phyloP scores from a whole-genome alignment of 2,113 vertebrate species.

The Xenopus borealis region DNA sequence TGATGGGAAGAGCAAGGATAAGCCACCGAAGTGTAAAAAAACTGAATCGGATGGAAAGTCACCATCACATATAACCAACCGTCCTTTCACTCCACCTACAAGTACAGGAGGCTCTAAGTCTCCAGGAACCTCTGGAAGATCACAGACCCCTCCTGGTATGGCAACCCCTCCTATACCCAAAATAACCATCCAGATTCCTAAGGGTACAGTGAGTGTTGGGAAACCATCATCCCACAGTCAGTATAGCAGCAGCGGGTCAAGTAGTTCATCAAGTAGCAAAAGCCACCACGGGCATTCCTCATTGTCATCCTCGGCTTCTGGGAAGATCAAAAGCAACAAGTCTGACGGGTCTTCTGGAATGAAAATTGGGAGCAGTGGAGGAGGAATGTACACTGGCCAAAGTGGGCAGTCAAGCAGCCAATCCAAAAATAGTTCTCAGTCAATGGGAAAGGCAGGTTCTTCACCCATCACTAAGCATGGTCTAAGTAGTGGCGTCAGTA shows the following conservation, averaged over 20 bases:
- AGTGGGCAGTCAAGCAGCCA: constrained; percentile 69
- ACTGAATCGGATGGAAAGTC: constrained; percentile 90
- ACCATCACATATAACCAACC: constrained; percentile 87
- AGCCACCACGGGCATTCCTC: constrained; percentile 90
- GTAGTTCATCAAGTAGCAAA: constrained; percentile 79
- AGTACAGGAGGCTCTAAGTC: constrained; percentile 92
- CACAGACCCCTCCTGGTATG: constrained; percentile 90
- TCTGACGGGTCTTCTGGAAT: constrained; percentile 83
- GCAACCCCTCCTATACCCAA: constrained; percentile 95
- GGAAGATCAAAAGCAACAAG: constrained; percentile 92
- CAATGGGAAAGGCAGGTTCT: constrained; percentile 87
- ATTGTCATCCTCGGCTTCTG: constrained; percentile 74
- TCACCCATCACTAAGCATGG: constrained; percentile 94
- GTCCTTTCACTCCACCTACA: constrained; percentile 91
- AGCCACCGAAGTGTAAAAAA: constrained; percentile 91
- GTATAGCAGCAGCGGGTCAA: constrained; percentile 86
- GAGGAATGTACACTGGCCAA: constrained; percentile 79
- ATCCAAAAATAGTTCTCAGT: constrained; percentile 87
- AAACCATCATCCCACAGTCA: constrained; percentile 91
- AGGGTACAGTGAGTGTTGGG: constrained; percentile 89
- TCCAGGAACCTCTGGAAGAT: constrained; percentile 89
- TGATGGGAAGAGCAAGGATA: constrained; percentile 95
- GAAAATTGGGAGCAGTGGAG: constrained; percentile 72
- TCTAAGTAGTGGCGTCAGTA: constrained; percentile 67
- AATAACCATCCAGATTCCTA: constrained; percentile 96